Evolutionary conservation across 2,888 invertebrate genomes (phyloP).

Genomic region (Agonopterix heracliana): DNA sequence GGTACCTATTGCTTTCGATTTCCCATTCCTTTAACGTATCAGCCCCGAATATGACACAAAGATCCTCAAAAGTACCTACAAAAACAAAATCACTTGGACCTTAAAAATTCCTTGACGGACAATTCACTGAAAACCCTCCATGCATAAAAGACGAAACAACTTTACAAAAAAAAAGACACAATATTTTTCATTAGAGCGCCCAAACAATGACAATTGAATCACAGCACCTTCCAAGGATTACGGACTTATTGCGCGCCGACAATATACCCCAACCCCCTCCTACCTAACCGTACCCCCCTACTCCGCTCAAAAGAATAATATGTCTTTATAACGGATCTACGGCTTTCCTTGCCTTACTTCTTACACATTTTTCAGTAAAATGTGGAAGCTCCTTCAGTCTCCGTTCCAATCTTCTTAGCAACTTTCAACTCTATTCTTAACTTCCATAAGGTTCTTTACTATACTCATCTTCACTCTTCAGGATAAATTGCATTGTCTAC

Average conservation of each 20-base stretch:
- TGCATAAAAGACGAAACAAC: no score
- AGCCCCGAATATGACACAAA: no score
- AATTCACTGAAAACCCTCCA: no score
- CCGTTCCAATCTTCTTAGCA: constrained; percentile 11
- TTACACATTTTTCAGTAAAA: constrained; percentile 72
- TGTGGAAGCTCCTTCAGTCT: constrained; percentile 60
- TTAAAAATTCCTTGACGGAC: no score
- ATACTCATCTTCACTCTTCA: constrained; percentile 19
- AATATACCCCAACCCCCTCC: constrained; percentile 27
- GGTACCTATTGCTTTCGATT: no score
- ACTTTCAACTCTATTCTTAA: constrained; percentile 27
- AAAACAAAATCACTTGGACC: no score
- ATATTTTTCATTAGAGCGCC: constrained; percentile 70
- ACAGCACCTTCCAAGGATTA: constrained; percentile 64
- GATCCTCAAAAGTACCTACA: not conserved
- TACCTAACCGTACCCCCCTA: constrained; percentile 1
- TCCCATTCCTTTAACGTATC: no score
- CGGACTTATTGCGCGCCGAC: constrained; percentile 59
- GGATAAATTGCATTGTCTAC: constrained; percentile 73
- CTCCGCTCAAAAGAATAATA: constrained; percentile 71
- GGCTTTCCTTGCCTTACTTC: constrained; percentile 67
- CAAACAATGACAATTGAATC: constrained; percentile 68
- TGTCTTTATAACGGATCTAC: constrained; percentile 71
- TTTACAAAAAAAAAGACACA: constrained; percentile 45
- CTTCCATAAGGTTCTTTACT: constrained; percentile 19